Evolutionary conservation across 2,888 invertebrate species (phyloP).

Genomic region (Trilocha varians): DNA sequence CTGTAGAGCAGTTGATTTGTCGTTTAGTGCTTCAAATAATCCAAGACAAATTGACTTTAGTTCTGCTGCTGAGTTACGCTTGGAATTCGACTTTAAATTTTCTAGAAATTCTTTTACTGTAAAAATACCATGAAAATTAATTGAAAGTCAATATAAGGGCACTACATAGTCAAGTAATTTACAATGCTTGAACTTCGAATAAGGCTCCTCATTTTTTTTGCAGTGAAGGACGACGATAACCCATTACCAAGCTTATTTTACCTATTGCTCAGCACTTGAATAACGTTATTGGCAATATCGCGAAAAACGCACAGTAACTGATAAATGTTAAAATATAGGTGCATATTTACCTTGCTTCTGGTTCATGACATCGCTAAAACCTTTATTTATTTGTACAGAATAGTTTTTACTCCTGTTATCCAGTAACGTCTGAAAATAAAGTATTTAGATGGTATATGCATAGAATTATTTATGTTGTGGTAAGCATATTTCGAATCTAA

Average conservation of each 20-base stretch:
- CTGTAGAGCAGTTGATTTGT: constrained; percentile 86
- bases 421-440: constrained; percentile 74
- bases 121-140: not conserved
- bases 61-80: constrained; percentile 77
- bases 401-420: constrained; percentile 83
- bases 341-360: constrained; percentile 83
- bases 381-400: constrained; percentile 77
- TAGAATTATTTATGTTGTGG: not conserved
- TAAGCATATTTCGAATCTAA: not conserved
- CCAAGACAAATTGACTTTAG: constrained; percentile 84
- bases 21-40: constrained; percentile 86
- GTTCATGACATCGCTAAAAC: constrained; percentile 80
- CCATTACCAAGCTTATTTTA: too few species aligned
- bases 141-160: too few species aligned
- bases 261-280: too few species aligned
- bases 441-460: constrained; percentile 9
- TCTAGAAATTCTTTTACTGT: constrained; percentile 83
- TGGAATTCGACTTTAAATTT: constrained; percentile 53
- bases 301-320: too few species aligned
- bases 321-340: not conserved
- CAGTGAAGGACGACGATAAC: too few species aligned
- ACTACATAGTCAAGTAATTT: too few species aligned
- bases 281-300: too few species aligned
- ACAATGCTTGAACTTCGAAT: too few species aligned
- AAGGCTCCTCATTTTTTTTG: too few species aligned